Conservation (phyloP, 2,888 invertebrate genomes). For the Anticlea derivata region DNA sequence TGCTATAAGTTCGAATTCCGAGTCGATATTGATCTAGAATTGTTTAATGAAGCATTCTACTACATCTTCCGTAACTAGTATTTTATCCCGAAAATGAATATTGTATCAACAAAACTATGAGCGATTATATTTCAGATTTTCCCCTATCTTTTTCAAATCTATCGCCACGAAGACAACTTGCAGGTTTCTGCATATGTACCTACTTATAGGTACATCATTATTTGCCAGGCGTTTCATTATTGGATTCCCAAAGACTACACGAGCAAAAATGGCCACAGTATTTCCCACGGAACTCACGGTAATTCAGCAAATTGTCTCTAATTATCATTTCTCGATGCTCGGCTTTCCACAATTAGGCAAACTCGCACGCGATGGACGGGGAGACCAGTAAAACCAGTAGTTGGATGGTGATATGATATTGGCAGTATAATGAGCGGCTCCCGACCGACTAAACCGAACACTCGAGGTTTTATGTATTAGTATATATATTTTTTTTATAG, state of each 20-base stretch:
- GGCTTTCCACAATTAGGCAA: slow-evolving; percentile 73
- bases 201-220: neutral
- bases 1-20: no score
- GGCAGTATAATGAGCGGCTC: slow-evolving; percentile 68
- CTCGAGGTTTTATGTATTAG: no score
- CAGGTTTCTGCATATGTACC: no score
- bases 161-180: no score
- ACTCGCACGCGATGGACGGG: slow-evolving; percentile 67
- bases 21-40: no score
- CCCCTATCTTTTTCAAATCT: no score
- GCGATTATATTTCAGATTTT: no score
- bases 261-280: slow-evolving; percentile 36
- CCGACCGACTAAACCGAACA: slow-evolving; percentile 30
- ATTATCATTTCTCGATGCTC: slow-evolving; percentile 72
- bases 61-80: no score
- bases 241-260: slow-evolving; percentile 30
- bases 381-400: slow-evolving; percentile 75
- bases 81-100: no score
- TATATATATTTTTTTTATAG: no score
- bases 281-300: slow-evolving; percentile 36
- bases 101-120: no score
- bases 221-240: neutral
- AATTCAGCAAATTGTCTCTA: slow-evolving; percentile 51
- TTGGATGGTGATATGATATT: slow-evolving; percentile 56
- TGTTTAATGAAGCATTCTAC: no score